Conservation (phyloP, 2,888 invertebrate species). For the Melangyna quadrimaculata region DNA sequence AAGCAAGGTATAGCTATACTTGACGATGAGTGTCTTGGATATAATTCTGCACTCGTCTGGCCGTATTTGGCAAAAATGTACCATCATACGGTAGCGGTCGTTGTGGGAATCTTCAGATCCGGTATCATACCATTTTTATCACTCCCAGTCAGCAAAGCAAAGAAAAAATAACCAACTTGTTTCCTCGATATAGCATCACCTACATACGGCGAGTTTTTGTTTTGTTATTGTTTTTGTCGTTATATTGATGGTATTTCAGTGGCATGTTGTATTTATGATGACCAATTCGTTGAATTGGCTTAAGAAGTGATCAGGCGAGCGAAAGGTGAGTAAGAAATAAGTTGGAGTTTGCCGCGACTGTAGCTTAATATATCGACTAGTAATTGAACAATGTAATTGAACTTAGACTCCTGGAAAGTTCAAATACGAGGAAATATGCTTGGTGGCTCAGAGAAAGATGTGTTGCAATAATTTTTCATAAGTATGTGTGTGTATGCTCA, state of each 20-base stretch:
- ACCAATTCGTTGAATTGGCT: slow-evolving; percentile 24
- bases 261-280: neutral
- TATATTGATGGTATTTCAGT: neutral
- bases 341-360: neutral
- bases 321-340: slow-evolving; percentile 39
- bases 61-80: slow-evolving; percentile 65
- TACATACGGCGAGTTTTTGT: slow-evolving; percentile 57
- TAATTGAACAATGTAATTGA: neutral
- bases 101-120: slow-evolving; percentile 71
- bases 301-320: slow-evolving; percentile 21
- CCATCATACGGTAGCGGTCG: slow-evolving; percentile 50
- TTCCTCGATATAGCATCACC: slow-evolving; percentile 68
- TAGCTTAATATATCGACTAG: neutral
- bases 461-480: neutral
- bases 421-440: too few species aligned
- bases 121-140: slow-evolving; percentile 70
- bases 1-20: slow-evolving; percentile 40
- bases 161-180: slow-evolving; percentile 51
- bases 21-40: slow-evolving; percentile 24
- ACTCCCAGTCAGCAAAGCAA: neutral
- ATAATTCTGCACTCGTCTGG: slow-evolving; percentile 59
- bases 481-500: neutral
- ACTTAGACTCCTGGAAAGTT: neutral
- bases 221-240: neutral
- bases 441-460: too few species aligned